A percentile compares a stretch with the other conserved stretches of the same genome.
phyloP scores from a whole-genome alignment of 2,113 vertebrate genomes.

The Bubo bubo region DNA sequence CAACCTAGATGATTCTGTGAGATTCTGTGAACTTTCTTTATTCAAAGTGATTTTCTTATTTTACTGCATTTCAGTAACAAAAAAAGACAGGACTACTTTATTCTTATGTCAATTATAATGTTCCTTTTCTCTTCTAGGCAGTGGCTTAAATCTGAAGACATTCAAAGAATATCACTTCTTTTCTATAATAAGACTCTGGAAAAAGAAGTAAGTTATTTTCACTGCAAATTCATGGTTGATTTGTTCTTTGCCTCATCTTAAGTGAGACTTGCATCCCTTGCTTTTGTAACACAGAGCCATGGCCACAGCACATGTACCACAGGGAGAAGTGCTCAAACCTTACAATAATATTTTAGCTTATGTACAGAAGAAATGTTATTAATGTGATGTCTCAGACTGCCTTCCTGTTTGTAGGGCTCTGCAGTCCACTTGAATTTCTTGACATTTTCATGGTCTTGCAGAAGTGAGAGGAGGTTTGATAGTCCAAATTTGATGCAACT shows the following conservation, averaged over 20 bases:
- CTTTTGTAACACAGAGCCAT: not conserved
- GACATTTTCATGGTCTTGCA: not conserved
- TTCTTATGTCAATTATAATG: not conserved
- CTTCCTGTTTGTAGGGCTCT: not conserved
- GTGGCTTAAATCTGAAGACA: slow-evolving; percentile 98
- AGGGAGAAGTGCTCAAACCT: not conserved
- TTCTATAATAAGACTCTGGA: slow-evolving; percentile 95
- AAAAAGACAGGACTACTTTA: not conserved
- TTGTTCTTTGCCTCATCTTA: not conserved
- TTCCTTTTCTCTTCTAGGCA: slow-evolving; percentile 80
- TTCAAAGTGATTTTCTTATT: not conserved
- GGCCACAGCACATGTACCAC: not conserved
- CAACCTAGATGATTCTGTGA: too few species aligned
- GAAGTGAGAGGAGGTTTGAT: not conserved
- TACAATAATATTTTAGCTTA: not conserved
- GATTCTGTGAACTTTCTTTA: not conserved
- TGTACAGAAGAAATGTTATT: not conserved
- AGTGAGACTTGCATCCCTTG: not conserved
- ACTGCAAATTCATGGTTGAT: not conserved
- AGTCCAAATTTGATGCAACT: not conserved
- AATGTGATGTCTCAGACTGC: not conserved
- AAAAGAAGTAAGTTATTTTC: slow-evolving; percentile 87
- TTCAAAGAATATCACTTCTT: slow-evolving; percentile 96
- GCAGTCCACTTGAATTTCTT: not conserved
- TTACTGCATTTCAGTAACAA: not conserved